Evolutionary conservation across 2,888 invertebrate species (phyloP), one percentile per base, ranked within the genome.

Genomic region (Rhyacophila evoluta): DNA sequence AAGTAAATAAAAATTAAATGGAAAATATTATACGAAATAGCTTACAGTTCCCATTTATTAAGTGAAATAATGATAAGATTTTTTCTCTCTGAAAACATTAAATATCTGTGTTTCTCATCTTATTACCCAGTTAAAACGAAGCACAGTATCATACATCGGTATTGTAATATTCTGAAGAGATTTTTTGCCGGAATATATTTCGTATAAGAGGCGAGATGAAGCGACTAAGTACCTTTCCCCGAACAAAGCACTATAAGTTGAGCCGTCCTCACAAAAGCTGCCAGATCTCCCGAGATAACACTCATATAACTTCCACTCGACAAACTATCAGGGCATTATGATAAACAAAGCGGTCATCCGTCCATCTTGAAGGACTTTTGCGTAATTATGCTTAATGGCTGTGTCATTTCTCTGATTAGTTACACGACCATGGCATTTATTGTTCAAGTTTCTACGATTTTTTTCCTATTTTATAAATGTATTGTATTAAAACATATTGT

Each of bases 321-420:
- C 39, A 33, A 77, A 72, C 39, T 70, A 37, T 70, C 27, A 28
- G 55, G 19, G 55, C 33, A 77, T 77, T 77, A 39, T 74, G 73
- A 67, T 67, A 73, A 77, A 77, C 77, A 77, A 72, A 73, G 55
- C 28, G 73, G 28, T 68, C 69, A 74, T 78, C 39, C 77, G 77
- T 77, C 72, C 67, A 55, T 29, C 72, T 55, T 29, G 72, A 36
- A 33, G 68, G 29, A 68, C 37, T 78, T 33, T 28, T 11, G 68
- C 36, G 69, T 78, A 78, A 78, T 78, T 78, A 78, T 69, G 27
- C 78, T 78, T 78, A 78, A 78, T 69, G 74, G 69, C 68, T 28
- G 11, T 33, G 76, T 39, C 19, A 28, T 76, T 38, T 71, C 41
- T 76, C 41, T 69, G 28, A 38, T 71, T 28, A 5, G 39, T 39